These are phyloP conservation scores for Imbricaverruca yamaguchii DNA, from an alignment of 2,888 invertebrate species.

Conservation along the genomic window DNA sequence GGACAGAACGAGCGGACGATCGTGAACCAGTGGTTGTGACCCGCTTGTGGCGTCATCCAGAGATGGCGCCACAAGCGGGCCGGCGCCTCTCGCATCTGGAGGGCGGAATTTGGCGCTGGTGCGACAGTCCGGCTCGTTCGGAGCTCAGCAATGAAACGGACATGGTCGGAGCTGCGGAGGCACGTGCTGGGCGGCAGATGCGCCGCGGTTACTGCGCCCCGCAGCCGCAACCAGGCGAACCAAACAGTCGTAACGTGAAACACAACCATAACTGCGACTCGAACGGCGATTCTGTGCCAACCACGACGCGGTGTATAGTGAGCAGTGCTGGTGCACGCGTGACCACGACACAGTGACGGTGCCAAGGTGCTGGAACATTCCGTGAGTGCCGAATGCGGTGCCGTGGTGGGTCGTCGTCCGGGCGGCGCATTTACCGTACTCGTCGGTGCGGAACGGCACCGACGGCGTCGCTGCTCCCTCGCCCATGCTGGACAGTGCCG, in stretches of 20 bases:
- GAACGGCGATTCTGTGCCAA: background rate
- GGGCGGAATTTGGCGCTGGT: background rate
- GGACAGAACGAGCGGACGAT: background rate
- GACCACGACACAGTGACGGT: constrained; percentile 2
- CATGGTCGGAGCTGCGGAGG: background rate
- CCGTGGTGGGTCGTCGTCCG: background rate
- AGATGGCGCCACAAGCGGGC: background rate
- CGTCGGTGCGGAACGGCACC: constrained; percentile 87
- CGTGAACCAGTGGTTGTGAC: background rate
- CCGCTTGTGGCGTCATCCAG: no score
- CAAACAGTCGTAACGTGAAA: background rate
- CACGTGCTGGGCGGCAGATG: background rate
- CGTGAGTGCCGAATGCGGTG: background rate
- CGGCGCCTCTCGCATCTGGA: background rate
- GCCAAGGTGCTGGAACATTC: background rate
- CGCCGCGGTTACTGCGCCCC: background rate
- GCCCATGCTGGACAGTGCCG: constrained; percentile 84
- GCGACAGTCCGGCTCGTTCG: background rate
- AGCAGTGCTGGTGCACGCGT: constrained; percentile 9
- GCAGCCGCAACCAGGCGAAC: background rate
- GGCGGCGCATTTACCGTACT: constrained; percentile 81
- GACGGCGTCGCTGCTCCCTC: constrained; percentile 94
- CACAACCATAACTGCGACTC: background rate
- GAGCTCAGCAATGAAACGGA: background rate
- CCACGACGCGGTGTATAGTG: background rate